Evolutionary conservation across 2,113 vertebrate genomes (phyloP).

Genomic region (Condylura cristata): DNA sequence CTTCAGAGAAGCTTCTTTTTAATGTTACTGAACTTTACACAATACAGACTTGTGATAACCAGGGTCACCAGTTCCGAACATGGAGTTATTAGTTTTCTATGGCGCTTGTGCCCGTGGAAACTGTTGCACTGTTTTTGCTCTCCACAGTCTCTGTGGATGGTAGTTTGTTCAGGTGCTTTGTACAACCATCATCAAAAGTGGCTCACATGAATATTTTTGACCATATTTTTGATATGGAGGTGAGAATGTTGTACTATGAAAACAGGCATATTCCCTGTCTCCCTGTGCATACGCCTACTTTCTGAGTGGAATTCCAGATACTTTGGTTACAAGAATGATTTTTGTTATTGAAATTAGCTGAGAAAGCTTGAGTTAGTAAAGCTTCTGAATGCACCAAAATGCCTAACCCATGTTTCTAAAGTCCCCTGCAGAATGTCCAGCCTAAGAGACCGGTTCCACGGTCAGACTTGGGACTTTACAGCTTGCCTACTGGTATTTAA

Average conservation of each 20-base stretch:
- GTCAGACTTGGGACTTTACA: neutral
- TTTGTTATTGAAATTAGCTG: constrained; percentile 31
- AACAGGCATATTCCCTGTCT: neutral
- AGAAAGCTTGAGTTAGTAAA: neutral
- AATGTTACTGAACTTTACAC: neutral
- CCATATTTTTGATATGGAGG: neutral
- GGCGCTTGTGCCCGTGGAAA: neutral
- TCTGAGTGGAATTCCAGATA: constrained; percentile 7
- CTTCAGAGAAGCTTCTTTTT: neutral
- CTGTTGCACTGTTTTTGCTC: neutral
- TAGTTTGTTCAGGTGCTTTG: neutral
- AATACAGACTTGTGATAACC: neutral
- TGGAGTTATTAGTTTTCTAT: neutral
- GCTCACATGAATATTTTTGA: neutral
- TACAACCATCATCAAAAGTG: neutral
- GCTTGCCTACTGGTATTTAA: neutral
- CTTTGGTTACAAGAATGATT: neutral
- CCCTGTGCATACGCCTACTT: neutral
- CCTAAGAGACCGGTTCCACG: neutral
- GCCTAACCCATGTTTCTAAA: neutral
- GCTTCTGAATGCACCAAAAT: neutral
- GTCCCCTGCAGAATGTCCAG: neutral
- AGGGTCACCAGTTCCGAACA: neutral
- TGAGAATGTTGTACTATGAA: neutral
- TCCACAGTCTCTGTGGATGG: neutral